Conservation (phyloP, 2,888 invertebrate species). For the Cantharis flavilabris region DNA sequence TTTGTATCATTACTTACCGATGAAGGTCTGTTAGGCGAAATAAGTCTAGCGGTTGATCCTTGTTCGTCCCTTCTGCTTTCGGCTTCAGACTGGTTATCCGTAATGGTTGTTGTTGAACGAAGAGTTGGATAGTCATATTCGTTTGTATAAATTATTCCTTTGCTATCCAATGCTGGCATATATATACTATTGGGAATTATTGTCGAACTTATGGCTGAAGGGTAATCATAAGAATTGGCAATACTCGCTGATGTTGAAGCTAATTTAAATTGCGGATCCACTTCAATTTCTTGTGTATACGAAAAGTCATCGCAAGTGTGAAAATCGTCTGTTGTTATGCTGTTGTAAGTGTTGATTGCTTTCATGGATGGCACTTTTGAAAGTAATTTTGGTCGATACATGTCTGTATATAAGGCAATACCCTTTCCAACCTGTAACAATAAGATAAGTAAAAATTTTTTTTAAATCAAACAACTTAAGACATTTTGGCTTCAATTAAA, state of each 20-base stretch:
- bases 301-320: constrained; percentile 41
- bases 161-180: constrained; percentile 6
- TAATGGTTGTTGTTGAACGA: constrained; percentile 43
- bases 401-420: constrained; percentile 26
- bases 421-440: constrained; percentile 30
- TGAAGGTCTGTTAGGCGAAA: constrained; percentile 45
- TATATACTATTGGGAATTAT: constrained; percentile 5
- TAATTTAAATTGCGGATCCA: constrained; percentile 18
- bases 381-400: constrained; percentile 41
- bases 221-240: constrained; percentile 14
- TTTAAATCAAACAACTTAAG: no score
- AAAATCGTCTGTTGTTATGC: constrained; percentile 41
- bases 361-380: constrained; percentile 49
- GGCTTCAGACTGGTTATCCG: constrained; percentile 41
- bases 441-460: not conserved
- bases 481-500: no score
- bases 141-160: constrained; percentile 26
- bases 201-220: not conserved
- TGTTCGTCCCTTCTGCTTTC: constrained; percentile 43
- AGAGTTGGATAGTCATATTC: constrained; percentile 46
- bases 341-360: constrained; percentile 52
- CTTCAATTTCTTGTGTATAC: constrained; percentile 41
- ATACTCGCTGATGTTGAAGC: constrained; percentile 12
- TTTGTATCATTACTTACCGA: constrained; percentile 42
- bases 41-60: constrained; percentile 50